A percentile compares a stretch with the other conserved stretches of the same genome.
phyloP scores from a whole-genome alignment of 2,797 vertebrate species.

The Anguilla anguilla region DNA sequence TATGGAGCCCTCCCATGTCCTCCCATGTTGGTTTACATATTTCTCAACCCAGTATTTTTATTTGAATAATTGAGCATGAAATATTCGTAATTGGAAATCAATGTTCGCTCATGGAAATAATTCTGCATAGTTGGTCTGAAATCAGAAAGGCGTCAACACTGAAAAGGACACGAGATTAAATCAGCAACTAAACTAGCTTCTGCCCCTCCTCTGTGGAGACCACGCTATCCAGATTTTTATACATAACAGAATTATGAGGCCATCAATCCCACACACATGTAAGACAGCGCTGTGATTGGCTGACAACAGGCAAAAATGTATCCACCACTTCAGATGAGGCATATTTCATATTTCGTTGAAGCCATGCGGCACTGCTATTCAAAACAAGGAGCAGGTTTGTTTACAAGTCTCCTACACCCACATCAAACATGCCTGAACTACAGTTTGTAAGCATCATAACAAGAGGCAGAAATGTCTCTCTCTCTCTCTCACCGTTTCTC shows the following conservation, averaged over 20 bases:
- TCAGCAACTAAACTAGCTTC: background rate
- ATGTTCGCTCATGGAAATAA: constrained; percentile 6
- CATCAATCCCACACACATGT: background rate
- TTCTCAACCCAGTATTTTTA: background rate
- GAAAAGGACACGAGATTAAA: background rate
- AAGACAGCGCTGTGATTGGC: background rate
- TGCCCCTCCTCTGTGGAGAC: background rate
- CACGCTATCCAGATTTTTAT: background rate
- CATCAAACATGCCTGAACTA: background rate
- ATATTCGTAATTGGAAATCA: constrained; percentile 21
- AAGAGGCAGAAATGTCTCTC: background rate
- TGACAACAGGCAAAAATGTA: background rate
- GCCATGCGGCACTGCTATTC: background rate
- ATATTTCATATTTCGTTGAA: background rate
- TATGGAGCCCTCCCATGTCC: too few relatives aligned
- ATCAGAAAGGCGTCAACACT: constrained; percentile 14
- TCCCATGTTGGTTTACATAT: background rate
- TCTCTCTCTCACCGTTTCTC: background rate
- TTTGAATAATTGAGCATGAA: constrained; percentile 12
- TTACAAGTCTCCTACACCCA: background rate
- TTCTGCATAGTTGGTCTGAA: background rate
- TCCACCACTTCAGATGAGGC: background rate
- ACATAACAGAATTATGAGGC: background rate
- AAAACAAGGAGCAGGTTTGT: background rate
- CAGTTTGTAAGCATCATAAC: background rate